A percentile compares a stretch with the other conserved stretches of the same genome.
These are phyloP conservation scores for Ephydatia muelleri DNA, from an alignment of 37 sponge, comb jelly and placozoan species.

Conservation along the genomic window DNA sequence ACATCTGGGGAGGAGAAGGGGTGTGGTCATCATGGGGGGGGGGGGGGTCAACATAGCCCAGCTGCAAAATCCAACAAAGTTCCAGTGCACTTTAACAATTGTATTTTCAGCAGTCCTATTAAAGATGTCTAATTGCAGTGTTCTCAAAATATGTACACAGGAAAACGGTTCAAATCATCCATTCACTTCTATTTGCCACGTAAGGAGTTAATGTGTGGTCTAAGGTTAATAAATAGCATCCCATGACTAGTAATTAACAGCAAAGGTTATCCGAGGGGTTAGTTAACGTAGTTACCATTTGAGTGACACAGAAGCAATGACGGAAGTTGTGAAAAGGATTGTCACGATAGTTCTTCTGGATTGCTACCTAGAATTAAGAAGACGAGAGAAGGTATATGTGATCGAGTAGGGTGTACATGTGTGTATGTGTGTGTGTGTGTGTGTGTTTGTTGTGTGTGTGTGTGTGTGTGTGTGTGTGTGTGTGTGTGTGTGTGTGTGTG, in stretches of 20 bases:
- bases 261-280: neutral
- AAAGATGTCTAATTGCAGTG: too few relatives aligned
- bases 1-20: slow-evolving; percentile 65
- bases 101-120: too few relatives aligned
- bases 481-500: neutral
- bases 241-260: neutral
- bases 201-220: too few relatives aligned
- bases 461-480: neutral
- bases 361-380: slow-evolving; percentile 28
- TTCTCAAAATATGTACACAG: too few relatives aligned
- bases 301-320: slow-evolving; percentile 92
- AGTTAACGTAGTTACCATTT: slow-evolving; percentile 64
- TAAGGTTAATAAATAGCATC: too few relatives aligned
- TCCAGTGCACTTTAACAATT: too few relatives aligned
- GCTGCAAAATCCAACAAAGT: neutral
- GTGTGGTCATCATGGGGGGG: neutral
- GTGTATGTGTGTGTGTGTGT: neutral
- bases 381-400: neutral
- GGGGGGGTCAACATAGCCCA: neutral
- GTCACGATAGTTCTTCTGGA: slow-evolving; percentile 80
- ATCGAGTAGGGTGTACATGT: neutral
- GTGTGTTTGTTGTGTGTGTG: neutral
- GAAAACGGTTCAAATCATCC: too few relatives aligned
- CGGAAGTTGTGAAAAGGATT: slow-evolving; percentile 95
- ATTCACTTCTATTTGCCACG: too few relatives aligned